phyloP scores from a whole-genome alignment of 2,113 vertebrate species.

The Strix aluco region DNA sequence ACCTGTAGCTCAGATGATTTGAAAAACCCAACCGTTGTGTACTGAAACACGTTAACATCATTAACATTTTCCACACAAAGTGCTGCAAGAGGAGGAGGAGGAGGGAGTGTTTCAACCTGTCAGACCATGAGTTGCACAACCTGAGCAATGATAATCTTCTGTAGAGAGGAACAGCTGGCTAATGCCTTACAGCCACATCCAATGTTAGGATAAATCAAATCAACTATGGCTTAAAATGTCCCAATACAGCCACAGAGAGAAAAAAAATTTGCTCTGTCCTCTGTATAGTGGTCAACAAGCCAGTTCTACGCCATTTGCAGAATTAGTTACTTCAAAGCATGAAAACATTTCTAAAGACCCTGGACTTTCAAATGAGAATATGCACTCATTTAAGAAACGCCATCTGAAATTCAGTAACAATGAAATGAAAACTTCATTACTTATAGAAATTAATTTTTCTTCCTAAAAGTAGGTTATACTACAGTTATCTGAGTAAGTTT shows the following conservation, averaged over 20 bases:
- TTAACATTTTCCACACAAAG: not conserved
- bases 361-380: not conserved
- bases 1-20: not conserved
- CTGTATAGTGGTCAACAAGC: not conserved
- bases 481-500: not conserved
- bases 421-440: not conserved
- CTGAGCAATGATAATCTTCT: not conserved
- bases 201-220: not conserved
- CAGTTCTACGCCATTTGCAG: not conserved
- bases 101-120: not conserved
- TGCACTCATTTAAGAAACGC: slow-evolving; percentile 4
- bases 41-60: not conserved
- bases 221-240: not conserved
- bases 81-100: not conserved
- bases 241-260: not conserved
- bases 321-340: not conserved
- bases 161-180: not conserved
- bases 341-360: not conserved
- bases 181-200: not conserved
- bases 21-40: not conserved
- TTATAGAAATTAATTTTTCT: not conserved
- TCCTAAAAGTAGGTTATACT: slow-evolving; percentile 32
- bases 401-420: not conserved
- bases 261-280: not conserved
- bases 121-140: not conserved